Conservation (phyloP, 2,888 invertebrate genomes). For the Ormyrus pomaceus region DNA sequence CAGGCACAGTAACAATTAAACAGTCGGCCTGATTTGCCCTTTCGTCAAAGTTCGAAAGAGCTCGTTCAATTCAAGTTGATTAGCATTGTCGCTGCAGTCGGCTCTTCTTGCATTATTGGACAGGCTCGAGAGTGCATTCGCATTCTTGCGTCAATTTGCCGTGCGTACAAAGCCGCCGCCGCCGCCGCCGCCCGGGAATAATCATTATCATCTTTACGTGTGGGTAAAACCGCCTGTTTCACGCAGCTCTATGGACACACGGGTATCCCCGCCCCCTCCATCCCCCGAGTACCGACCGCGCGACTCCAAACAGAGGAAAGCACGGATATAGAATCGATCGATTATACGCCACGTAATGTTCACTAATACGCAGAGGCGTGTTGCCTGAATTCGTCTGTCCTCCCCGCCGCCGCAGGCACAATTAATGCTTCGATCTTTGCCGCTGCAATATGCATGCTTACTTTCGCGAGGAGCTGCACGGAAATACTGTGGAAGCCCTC, state of each 20-base stretch:
- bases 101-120: not conserved
- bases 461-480: too few species aligned
- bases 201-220: slow-evolving; percentile 59
- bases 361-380: slow-evolving; percentile 37
- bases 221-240: slow-evolving; percentile 31
- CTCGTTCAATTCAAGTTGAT: slow-evolving; percentile 57
- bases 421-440: slow-evolving; percentile 28
- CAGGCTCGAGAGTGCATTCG: too few species aligned
- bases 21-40: not conserved
- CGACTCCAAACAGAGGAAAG: slow-evolving; percentile 68
- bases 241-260: slow-evolving; percentile 18
- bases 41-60: slow-evolving; percentile 54
- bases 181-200: slow-evolving; percentile 60
- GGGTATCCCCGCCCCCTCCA: not conserved
- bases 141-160: not conserved
- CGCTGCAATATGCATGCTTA: not conserved
- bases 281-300: slow-evolving; percentile 40
- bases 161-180: not conserved
- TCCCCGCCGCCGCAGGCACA: not conserved
- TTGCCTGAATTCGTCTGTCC: slow-evolving; percentile 14
- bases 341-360: slow-evolving; percentile 60
- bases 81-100: slow-evolving; percentile 51
- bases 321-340: slow-evolving; percentile 62
- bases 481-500: too few species aligned
- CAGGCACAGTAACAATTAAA: not conserved